phyloP scores from a whole-genome alignment of 2,797 vertebrate genomes.

The Crenuchus spilurus region DNA sequence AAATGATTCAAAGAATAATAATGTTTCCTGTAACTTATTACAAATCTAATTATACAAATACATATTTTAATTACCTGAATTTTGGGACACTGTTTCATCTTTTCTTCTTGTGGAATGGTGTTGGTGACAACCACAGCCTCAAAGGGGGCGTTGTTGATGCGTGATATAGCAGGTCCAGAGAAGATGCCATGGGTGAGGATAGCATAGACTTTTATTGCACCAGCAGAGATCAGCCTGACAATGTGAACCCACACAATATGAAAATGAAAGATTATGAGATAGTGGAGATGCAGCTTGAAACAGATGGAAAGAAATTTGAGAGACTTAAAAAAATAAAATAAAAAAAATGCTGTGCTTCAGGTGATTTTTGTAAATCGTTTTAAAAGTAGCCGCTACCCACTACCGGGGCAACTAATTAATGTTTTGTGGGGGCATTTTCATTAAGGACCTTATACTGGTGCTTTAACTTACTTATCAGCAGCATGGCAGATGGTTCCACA shows the following conservation, averaged over 20 bases:
- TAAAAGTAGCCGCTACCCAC: no score
- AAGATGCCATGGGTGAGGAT: constrained; percentile 98
- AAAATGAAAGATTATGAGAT: neutral
- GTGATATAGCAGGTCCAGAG: constrained; percentile 94
- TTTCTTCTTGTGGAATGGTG: constrained; percentile 98
- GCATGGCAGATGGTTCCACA: constrained; percentile 97
- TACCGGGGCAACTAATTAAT: neutral
- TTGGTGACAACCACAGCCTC: constrained; percentile 98
- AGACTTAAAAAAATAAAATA: no score
- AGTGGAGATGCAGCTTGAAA: neutral
- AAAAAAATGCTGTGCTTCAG: no score
- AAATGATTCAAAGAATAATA: neutral
- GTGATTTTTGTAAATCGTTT: no score
- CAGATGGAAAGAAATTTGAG: neutral
- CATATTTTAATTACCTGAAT: constrained; percentile 84
- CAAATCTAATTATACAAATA: neutral
- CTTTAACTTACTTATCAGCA: constrained; percentile 89
- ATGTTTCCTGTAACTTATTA: neutral
- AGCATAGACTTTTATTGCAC: constrained; percentile 96
- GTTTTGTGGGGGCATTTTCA: neutral
- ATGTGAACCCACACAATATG: neutral
- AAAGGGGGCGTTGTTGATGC: constrained; percentile 96
- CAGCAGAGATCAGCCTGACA: constrained; percentile 89
- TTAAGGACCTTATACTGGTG: neutral
- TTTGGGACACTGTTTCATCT: constrained; percentile 98